Evolutionary conservation across 2,888 invertebrate genomes (phyloP).

Genomic region (Tricholauxania praeusta): DNA sequence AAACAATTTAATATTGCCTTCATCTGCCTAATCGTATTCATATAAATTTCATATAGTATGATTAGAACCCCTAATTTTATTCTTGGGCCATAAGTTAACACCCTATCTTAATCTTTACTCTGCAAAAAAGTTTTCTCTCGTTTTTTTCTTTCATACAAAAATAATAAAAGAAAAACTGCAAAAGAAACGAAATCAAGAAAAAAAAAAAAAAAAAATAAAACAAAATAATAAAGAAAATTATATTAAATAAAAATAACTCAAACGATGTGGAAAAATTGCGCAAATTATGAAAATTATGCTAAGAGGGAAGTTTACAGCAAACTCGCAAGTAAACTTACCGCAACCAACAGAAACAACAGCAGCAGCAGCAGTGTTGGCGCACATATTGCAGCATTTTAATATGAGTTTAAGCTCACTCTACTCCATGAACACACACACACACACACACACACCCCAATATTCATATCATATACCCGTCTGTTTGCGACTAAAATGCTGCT

Average conservation of each 20-base stretch:
- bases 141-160: background rate
- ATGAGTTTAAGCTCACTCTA: constrained; percentile 2
- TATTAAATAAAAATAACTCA: constrained; percentile 47
- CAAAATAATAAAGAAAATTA: constrained; percentile 4
- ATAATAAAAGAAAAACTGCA: background rate
- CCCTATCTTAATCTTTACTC: constrained; percentile 2
- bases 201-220: constrained; percentile 19
- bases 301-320: constrained; percentile 32
- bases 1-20: background rate
- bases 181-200: constrained; percentile 18
- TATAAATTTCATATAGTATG: constrained; percentile 20
- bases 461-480: constrained; percentile 17
- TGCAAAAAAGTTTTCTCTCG: constrained; percentile 1
- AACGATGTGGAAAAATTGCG: constrained; percentile 49
- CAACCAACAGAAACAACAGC: constrained; percentile 19
- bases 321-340: background rate
- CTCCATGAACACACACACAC: background rate
- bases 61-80: background rate
- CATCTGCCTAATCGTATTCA: background rate
- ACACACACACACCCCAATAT: constrained; percentile 10
- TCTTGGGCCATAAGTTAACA: background rate
- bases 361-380: background rate
- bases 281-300: constrained; percentile 49
- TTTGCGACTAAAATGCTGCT: constrained; percentile 17
- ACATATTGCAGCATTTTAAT: constrained; percentile 35